A percentile compares a stretch with the other conserved stretches of the same genome.
These are phyloP conservation scores for Tinea pellionella DNA, from an alignment of 2,888 invertebrate species.

Conservation along the genomic window DNA sequence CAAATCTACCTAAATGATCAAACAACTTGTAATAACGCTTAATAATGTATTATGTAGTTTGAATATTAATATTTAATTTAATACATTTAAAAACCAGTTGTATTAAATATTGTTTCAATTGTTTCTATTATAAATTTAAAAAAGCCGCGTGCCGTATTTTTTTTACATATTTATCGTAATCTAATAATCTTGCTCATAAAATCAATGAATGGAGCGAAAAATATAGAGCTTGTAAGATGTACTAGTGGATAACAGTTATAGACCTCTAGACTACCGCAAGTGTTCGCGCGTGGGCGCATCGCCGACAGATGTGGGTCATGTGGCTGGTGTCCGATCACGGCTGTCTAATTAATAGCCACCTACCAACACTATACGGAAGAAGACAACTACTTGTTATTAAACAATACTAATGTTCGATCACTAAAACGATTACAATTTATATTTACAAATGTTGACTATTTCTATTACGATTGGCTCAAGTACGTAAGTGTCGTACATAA, in stretches of 20 bases:
- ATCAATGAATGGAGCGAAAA: neutral
- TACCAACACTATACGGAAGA: neutral
- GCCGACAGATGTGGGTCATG: neutral
- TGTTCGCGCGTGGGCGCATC: neutral
- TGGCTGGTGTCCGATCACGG: neutral
- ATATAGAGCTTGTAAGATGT: constrained; percentile 4
- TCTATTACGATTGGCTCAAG: neutral
- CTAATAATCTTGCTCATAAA: neutral
- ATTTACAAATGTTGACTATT: too few relatives aligned
- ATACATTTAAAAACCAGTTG: too few relatives aligned
- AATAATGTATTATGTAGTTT: too few relatives aligned
- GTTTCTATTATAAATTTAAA: too few relatives aligned
- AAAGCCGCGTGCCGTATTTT: too few relatives aligned
- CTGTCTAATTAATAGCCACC: neutral
- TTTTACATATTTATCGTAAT: too few relatives aligned
- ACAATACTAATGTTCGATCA: too few relatives aligned
- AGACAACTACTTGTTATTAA: neutral
- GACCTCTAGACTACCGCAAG: constrained; percentile 1
- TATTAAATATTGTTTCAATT: too few relatives aligned
- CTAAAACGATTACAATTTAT: too few relatives aligned
- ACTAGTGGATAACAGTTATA: neutral
- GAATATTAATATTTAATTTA: too few relatives aligned
- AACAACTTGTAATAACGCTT: neutral
- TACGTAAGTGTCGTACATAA: neutral
- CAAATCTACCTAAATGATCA: neutral